phyloP scores from a whole-genome alignment of 1,140 invertebrate genomes.

The Danaus melanippus region DNA sequence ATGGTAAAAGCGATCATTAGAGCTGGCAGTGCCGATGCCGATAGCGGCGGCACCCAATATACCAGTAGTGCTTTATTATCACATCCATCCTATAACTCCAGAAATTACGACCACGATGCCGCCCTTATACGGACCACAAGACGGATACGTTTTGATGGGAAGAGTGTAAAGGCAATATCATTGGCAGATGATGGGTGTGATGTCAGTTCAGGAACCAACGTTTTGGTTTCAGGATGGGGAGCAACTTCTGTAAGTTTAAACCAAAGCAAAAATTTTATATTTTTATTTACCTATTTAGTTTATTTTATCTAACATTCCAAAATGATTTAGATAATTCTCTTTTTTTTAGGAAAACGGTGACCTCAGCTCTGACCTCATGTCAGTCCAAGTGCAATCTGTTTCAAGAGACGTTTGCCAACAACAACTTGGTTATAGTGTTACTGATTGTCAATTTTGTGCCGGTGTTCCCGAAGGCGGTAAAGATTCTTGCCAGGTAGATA shows the following conservation, averaged over 20 bases:
- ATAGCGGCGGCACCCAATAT: conserved; percentile 15
- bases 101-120: conserved; percentile 15
- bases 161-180: conserved; percentile 8
- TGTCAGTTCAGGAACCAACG: conserved; percentile 12
- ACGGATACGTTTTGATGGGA: conserved; percentile 16
- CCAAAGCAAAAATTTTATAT: not conserved
- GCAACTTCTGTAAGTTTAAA: conserved; percentile 16
- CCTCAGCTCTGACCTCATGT: conserved; percentile 28
- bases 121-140: conserved; percentile 11
- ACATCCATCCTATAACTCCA: conserved; percentile 12
- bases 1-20: conserved; percentile 6
- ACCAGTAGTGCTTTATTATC: conserved; percentile 1
- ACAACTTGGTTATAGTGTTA: conserved; percentile 12
- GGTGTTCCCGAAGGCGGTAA: conserved; percentile 62
- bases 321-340: not conserved
- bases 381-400: conserved; percentile 36
- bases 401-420: conserved; percentile 30
- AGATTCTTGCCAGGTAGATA: conserved; percentile 70
- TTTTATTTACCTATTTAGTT: not conserved
- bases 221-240: conserved; percentile 18
- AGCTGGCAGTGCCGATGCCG: conserved; percentile 11
- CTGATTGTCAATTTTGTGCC: conserved; percentile 73
- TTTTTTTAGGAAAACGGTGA: conserved; percentile 10
- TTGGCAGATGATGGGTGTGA: conserved; percentile 1
- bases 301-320: not conserved